phyloP scores from a whole-genome alignment of 1,140 invertebrate genomes.

The Drosophila chauvacae region DNA sequence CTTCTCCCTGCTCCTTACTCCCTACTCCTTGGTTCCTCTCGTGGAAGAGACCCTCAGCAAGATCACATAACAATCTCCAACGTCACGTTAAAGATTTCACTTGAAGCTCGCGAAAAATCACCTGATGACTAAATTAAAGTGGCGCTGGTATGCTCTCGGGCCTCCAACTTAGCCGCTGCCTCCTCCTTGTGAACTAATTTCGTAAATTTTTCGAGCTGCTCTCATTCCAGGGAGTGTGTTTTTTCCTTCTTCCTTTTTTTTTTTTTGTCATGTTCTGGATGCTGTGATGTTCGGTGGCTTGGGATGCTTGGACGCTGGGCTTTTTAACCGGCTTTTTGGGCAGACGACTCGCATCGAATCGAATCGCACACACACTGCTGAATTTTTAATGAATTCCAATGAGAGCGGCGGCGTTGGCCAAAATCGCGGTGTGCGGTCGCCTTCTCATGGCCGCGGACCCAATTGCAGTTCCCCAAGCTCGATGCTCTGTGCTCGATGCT shows the following conservation, averaged over 20 bases:
- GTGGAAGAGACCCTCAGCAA: constrained; percentile 27
- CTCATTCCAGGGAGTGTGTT: constrained; percentile 76
- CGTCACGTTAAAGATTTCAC: constrained; percentile 83
- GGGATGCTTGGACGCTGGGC: constrained; percentile 32
- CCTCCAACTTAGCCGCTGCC: constrained; percentile 34
- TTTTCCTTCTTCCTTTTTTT: constrained; percentile 11
- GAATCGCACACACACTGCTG: constrained; percentile 58
- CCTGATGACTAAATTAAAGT: constrained; percentile 84
- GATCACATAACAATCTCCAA: constrained; percentile 82
- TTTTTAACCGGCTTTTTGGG: constrained; percentile 77
- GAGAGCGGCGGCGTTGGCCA: constrained; percentile 55
- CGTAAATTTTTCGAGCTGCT: constrained; percentile 84
- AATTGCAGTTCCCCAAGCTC: constrained; percentile 53
- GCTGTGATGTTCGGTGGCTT: constrained; percentile 10
- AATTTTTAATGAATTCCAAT: constrained; percentile 84
- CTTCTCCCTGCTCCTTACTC: not conserved
- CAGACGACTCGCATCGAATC: constrained; percentile 60
- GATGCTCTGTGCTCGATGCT: not conserved
- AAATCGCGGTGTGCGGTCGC: constrained; percentile 82
- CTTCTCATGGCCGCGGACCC: constrained; percentile 58
- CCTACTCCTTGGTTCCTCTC: not conserved
- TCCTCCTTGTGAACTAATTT: constrained; percentile 82
- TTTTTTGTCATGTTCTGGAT: constrained; percentile 37
- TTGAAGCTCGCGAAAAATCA: constrained; percentile 84
- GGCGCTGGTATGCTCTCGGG: constrained; percentile 73